Evolutionary conservation across 2,113 vertebrate genomes (phyloP).

Genomic region (Varanus komodoensis): DNA sequence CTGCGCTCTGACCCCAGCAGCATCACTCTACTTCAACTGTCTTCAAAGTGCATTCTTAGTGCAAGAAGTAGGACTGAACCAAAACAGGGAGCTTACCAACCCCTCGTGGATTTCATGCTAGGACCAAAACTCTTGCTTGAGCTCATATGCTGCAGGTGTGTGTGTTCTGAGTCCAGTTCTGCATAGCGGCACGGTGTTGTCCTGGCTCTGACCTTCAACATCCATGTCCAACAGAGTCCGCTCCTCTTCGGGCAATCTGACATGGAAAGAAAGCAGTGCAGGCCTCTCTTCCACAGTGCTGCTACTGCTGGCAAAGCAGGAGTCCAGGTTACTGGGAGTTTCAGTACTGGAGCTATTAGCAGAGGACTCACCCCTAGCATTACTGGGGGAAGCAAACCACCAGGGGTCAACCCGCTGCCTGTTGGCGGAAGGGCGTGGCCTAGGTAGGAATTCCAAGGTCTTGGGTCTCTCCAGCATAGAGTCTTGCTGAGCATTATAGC

Average conservation of each 20-base stretch:
- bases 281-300: conserved; percentile 85
- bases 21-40: conserved; percentile 73
- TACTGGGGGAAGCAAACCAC: conserved; percentile 86
- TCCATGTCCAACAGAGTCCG: conserved; percentile 90
- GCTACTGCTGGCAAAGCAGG: conserved; percentile 85
- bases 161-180: conserved; percentile 83
- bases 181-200: conserved; percentile 91
- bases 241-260: conserved; percentile 73
- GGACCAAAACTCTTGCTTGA: conserved; percentile 91
- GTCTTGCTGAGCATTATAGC: conserved; percentile 84
- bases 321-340: conserved; percentile 93
- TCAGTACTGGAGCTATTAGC: conserved; percentile 94
- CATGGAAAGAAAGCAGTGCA: conserved; percentile 82
- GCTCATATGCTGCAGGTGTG: conserved; percentile 84
- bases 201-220: conserved; percentile 91
- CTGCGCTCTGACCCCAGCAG: conserved; percentile 67
- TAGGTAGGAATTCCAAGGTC: conserved; percentile 92
- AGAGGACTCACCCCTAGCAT: conserved; percentile 86
- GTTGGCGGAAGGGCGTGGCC: conserved; percentile 91
- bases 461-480: conserved; percentile 92
- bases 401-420: conserved; percentile 87
- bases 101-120: conserved; percentile 72
- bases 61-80: conserved; percentile 80
- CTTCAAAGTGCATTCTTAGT: conserved; percentile 90
- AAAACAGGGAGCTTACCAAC: conserved; percentile 53